phyloP scores from a whole-genome alignment of 2,888 invertebrate genomes.

The Diaphora mendica region DNA sequence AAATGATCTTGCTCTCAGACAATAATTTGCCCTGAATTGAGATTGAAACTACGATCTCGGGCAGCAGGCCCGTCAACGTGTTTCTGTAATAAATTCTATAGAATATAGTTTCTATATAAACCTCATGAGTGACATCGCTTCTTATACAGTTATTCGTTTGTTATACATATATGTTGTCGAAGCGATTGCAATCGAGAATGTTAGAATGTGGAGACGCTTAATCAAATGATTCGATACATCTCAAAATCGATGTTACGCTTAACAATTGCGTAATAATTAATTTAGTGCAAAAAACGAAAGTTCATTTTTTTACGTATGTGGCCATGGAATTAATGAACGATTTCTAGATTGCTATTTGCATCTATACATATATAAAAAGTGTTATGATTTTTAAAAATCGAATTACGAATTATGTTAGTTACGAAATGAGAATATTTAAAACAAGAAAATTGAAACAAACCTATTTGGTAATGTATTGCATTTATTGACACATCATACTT shows the following conservation, averaged over 20 bases:
- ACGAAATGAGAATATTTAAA: not conserved
- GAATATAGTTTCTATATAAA: too few relatives aligned
- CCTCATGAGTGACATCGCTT: not conserved
- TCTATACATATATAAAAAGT: not conserved
- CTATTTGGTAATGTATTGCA: not conserved
- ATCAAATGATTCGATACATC: constrained; percentile 38
- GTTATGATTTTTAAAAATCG: not conserved
- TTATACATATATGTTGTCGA: constrained; percentile 29
- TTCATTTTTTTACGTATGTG: constrained; percentile 9
- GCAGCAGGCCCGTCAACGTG: too few relatives aligned
- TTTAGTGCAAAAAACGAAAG: constrained; percentile 38
- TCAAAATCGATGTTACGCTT: constrained; percentile 29
- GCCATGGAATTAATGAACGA: not conserved
- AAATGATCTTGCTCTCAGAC: too few relatives aligned
- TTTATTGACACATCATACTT: not conserved
- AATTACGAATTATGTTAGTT: not conserved
- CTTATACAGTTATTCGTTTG: constrained; percentile 10
- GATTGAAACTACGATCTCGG: too few relatives aligned
- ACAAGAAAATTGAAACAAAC: not conserved
- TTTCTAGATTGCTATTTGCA: not conserved
- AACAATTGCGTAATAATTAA: constrained; percentile 28
- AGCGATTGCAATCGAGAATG: constrained; percentile 45
- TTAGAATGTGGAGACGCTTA: constrained; percentile 36
- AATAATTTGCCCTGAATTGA: too few relatives aligned
- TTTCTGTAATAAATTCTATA: too few relatives aligned